phyloP scores from a whole-genome alignment of 2,888 invertebrate genomes.

The Cheilosia impressa region DNA sequence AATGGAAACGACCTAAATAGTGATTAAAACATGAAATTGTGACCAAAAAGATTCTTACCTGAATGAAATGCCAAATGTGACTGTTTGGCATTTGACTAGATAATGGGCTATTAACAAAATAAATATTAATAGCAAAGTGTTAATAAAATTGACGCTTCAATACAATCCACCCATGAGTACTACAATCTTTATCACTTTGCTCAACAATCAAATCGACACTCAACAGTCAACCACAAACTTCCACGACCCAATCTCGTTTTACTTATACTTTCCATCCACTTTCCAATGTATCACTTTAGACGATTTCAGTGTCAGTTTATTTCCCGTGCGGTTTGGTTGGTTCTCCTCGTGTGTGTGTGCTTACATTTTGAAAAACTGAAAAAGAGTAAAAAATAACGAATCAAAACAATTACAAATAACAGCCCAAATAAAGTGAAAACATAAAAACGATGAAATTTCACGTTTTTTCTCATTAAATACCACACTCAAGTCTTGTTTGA shows the following conservation, averaged over 20 bases:
- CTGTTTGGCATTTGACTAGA: too few species aligned
- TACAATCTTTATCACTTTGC: not conserved
- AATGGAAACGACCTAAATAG: too few species aligned
- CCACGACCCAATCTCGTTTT: conserved; percentile 41
- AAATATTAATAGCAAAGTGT: not conserved
- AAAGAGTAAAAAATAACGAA: conserved; percentile 35
- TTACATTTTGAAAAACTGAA: conserved; percentile 15
- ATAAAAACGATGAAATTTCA: conserved; percentile 48
- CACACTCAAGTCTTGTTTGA: conserved; percentile 15
- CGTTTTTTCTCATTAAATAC: conserved; percentile 38
- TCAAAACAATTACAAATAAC: conserved; percentile 71
- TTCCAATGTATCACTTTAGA: conserved; percentile 68
- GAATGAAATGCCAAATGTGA: too few species aligned
- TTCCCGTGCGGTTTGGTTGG: conserved; percentile 72
- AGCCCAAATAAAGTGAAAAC: conserved; percentile 21
- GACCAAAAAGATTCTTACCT: too few species aligned
- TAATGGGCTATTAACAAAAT: too few species aligned
- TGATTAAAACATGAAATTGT: too few species aligned
- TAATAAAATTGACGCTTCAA: not conserved
- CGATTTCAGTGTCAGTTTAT: conserved; percentile 71
- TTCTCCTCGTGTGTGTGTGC: conserved; percentile 25
- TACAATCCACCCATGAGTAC: not conserved
- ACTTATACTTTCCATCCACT: conserved; percentile 50
- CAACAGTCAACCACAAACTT: conserved; percentile 10
- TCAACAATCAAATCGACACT: not conserved